Evolutionary conservation across 2,888 invertebrate genomes (phyloP).

Genomic region (Pardosa pseudoannulata): DNA sequence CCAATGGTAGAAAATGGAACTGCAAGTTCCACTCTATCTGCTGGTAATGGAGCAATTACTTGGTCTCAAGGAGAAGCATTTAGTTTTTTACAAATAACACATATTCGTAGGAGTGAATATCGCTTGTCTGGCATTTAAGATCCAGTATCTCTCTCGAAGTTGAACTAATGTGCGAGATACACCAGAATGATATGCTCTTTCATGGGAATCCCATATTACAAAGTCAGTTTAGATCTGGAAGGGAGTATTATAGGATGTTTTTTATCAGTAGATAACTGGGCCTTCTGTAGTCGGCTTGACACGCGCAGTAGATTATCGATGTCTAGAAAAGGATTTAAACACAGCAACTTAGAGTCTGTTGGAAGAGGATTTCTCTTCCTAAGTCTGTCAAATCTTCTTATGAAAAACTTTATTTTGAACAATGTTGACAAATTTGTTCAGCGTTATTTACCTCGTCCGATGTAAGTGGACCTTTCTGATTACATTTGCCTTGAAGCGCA

Average conservation of each 20-base stretch:
- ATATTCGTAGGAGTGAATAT: neutral
- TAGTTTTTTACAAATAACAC: neutral
- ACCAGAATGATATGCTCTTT: neutral
- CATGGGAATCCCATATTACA: too few species aligned
- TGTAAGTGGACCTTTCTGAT: neutral
- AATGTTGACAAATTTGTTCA: neutral
- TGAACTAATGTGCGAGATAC: neutral
- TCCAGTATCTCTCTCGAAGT: neutral
- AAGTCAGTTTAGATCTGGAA: neutral
- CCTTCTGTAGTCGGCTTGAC: neutral
- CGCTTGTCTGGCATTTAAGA: neutral
- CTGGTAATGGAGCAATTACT: neutral
- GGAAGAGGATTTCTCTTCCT: neutral
- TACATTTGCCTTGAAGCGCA: neutral
- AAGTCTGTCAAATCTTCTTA: neutral
- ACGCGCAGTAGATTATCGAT: neutral
- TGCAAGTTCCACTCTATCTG: neutral
- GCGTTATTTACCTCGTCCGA: neutral
- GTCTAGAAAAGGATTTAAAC: neutral
- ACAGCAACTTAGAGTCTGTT: neutral
- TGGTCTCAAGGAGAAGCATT: neutral
- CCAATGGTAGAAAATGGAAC: neutral
- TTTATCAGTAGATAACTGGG: neutral
- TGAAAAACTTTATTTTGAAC: neutral
- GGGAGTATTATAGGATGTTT: neutral